Base-by-base conservation (phyloP, 1,140 invertebrate species). In the Pseudomyrmex dendroicus region DNA sequence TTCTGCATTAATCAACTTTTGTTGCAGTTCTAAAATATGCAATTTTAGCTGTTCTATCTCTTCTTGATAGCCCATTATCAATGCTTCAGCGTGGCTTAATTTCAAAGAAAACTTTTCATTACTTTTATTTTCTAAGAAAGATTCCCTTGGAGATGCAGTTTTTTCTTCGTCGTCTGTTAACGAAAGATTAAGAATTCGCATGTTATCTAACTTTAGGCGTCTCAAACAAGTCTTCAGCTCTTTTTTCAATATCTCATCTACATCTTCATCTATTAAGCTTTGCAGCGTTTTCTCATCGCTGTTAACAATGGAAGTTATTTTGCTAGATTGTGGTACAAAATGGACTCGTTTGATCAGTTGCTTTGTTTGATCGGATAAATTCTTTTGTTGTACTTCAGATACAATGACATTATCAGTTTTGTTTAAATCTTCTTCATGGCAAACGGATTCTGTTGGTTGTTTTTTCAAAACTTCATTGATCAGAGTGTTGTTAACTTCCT, bases 401-500 rank as follows among this genome's bases (percentile, higher is more conserved):
- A 54, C 12, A 82, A 48, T 9, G 7, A 10, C 54, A 7, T 56
- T 68, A 17, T 20, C 83, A 72, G 64, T 57, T n/a, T 83, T 82
- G 0, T 17, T 48, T 13, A 86, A 20, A 56, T 67, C 62, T 63
- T 44, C 83, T 77, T 73, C 86, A 70, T 48, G 8, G 20, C 59
- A 70, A 22, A n/a, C n/a, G 22, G 44, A 70, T 1, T 89, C 91
- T 80, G 62, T 86, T 76, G 77, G 89, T 86, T 91, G 91, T 86
- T 86, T 93, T 44, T 95, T 95, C 15, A 96, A 86, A 72, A 97
- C 94, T 89, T 96, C 95, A 52, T 95, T 95, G 0, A 97, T 95
- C 17, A 97, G 91, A 1, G 96, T 97, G 67, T 95, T 96, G 91
- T 97, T 97, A 7, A 97, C 91, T 93, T 97, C 97, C 89, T 97